Percentiles rank a stretch among this genome's conserved stretches.
These are phyloP conservation scores for Limnephilus marmoratus DNA, from an alignment of 2,888 invertebrate genomes.

Conservation along the genomic window DNA sequence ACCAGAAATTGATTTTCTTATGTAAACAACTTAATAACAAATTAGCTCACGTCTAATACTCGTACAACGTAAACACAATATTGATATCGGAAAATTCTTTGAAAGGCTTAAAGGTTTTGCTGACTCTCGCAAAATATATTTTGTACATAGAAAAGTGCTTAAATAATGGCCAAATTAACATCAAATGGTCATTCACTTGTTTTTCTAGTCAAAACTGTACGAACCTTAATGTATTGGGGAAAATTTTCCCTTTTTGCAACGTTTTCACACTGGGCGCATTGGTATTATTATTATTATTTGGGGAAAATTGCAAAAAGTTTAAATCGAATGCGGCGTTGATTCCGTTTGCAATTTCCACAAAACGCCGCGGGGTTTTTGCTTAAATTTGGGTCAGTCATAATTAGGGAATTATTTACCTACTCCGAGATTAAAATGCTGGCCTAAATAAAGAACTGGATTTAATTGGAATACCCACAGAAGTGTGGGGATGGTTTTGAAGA, in stretches of 20 bases:
- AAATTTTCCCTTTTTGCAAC: not conserved
- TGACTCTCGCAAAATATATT: not conserved
- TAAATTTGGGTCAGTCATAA: constrained; percentile 2
- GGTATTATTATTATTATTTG: not conserved
- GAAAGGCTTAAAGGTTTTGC: not conserved
- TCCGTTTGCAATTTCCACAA: not conserved
- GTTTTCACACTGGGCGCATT: not conserved
- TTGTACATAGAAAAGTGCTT: not conserved
- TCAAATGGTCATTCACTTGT: not conserved
- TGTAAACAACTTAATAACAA: not conserved
- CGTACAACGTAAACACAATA: not conserved
- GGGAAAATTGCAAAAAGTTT: constrained; percentile 20
- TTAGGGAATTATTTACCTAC: not conserved
- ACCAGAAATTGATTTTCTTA: not conserved
- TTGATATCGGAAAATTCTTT: not conserved
- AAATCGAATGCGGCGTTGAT: not conserved
- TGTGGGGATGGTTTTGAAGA: not conserved
- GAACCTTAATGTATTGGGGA: not conserved
- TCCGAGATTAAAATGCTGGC: not conserved
- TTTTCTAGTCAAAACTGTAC: not conserved
- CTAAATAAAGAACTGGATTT: not conserved
- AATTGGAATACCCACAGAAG: not conserved
- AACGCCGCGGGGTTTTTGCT: not conserved
- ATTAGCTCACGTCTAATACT: not conserved
- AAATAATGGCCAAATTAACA: not conserved